phyloP scores from a whole-genome alignment of 1,140 invertebrate genomes.

The Drosophila mauritiana region DNA sequence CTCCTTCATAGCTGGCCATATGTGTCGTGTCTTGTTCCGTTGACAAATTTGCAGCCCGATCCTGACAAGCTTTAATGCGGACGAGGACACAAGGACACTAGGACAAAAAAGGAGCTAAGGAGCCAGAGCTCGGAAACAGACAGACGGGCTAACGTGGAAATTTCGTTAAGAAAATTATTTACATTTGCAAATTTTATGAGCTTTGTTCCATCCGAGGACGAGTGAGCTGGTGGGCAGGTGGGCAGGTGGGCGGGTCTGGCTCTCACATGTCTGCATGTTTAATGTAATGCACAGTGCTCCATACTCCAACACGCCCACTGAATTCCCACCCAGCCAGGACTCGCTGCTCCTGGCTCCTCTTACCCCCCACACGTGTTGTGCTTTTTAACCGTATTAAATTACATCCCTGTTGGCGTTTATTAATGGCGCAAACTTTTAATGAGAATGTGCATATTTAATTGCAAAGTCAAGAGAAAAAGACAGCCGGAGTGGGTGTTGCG shows the following conservation, averaged over 20 bases:
- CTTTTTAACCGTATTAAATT: conserved; percentile 82
- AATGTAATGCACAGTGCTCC: conserved; percentile 53
- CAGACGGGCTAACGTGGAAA: conserved; percentile 66
- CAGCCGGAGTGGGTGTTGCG: conserved; percentile 6
- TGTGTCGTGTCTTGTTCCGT: conserved; percentile 58
- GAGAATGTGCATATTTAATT: conserved; percentile 84
- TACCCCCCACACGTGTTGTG: conserved; percentile 69
- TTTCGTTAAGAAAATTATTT: conserved; percentile 81
- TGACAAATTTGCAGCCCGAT: conserved; percentile 73
- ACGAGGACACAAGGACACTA: conserved; percentile 28
- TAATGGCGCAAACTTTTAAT: conserved; percentile 84
- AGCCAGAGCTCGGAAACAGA: conserved; percentile 12
- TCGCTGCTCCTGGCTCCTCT: conserved; percentile 28
- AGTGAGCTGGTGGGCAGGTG: neutral
- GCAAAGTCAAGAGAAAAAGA: conserved; percentile 73
- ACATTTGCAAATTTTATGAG: conserved; percentile 83
- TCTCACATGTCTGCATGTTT: conserved; percentile 73
- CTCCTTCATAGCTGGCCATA: conserved; percentile 51
- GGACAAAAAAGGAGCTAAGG: no score
- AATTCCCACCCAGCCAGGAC: conserved; percentile 5
- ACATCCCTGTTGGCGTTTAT: conserved; percentile 84
- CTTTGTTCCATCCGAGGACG: conserved; percentile 54
- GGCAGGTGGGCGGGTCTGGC: conserved; percentile 41
- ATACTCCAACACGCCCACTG: conserved; percentile 8
- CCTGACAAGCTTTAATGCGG: conserved; percentile 72